These are phyloP conservation scores for Loriculus beryllinus DNA, from an alignment of 2,797 vertebrate genomes.

Conservation along the genomic window DNA sequence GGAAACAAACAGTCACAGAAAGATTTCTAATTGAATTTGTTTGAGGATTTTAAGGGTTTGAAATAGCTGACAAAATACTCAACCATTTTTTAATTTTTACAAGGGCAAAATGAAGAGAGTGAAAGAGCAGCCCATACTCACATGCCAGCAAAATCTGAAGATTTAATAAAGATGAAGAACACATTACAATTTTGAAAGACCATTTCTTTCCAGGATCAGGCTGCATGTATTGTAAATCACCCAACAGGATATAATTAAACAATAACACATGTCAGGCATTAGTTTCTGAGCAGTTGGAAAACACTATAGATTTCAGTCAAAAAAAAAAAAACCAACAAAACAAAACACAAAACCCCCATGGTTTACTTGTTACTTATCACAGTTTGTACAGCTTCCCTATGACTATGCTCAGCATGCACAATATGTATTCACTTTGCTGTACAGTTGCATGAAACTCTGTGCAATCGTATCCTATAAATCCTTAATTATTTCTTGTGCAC, in stretches of 20 bases:
- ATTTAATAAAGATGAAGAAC: constrained; percentile 3
- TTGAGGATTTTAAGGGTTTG: neutral
- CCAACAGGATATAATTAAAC: constrained; percentile 48
- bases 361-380: constrained; percentile 27
- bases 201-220: neutral
- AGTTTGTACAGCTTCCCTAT: constrained; percentile 15
- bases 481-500: constrained; percentile 8
- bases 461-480: neutral
- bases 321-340: neutral
- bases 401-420: neutral
- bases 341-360: neutral
- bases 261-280: constrained; percentile 11
- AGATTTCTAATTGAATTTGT: constrained; percentile 26
- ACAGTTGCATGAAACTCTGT: neutral
- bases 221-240: neutral
- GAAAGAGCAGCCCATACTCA: neutral
- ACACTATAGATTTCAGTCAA: neutral
- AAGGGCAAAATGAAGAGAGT: neutral
- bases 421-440: neutral
- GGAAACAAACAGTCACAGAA: neutral
- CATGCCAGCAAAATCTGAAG: neutral
- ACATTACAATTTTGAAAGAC: constrained; percentile 23
- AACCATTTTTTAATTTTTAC: neutral
- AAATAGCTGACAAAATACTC: neutral
- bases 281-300: constrained; percentile 17